These are phyloP conservation scores for Watsonalla cultraria DNA, from an alignment of 2,888 invertebrate genomes.

Conservation along the genomic window DNA sequence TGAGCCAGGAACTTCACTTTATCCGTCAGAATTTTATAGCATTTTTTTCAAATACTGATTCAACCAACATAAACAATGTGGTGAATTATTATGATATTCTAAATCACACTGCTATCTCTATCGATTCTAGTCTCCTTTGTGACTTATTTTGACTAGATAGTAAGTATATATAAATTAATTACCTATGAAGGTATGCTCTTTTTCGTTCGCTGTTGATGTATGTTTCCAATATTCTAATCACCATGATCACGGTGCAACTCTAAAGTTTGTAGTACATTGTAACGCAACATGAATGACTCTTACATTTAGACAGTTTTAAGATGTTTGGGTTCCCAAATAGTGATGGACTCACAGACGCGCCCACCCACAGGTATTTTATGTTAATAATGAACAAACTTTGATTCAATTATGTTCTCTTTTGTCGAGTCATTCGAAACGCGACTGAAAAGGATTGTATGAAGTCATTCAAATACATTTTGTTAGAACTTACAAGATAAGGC, in stretches of 20 bases:
- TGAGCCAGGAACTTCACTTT: too few species aligned
- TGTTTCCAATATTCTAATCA: too few species aligned
- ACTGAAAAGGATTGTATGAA: neutral
- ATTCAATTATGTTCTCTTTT: neutral
- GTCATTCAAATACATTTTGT: neutral
- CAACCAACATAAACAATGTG: too few species aligned
- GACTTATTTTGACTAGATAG: too few species aligned
- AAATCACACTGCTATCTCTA: too few species aligned
- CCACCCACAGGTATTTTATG: conserved; percentile 8
- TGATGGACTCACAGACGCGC: conserved; percentile 36
- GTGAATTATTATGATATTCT: too few species aligned
- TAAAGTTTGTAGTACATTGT: conserved; percentile 5
- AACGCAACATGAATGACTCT: conserved; percentile 24
- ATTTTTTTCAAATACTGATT: too few species aligned
- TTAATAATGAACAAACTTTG: conserved; percentile 1
- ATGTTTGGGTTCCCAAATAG: conserved; percentile 45
- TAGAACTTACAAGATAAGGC: neutral
- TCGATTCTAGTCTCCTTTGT: too few species aligned
- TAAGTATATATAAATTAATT: too few species aligned
- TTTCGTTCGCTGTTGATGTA: too few species aligned
- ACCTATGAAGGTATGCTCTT: too few species aligned
- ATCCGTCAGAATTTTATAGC: too few species aligned
- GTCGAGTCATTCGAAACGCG: neutral
- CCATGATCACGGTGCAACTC: conserved; percentile 9
- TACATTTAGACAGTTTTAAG: conserved; percentile 20